phyloP scores from a whole-genome alignment of 2,797 vertebrate species.

The Botia kubotai region DNA sequence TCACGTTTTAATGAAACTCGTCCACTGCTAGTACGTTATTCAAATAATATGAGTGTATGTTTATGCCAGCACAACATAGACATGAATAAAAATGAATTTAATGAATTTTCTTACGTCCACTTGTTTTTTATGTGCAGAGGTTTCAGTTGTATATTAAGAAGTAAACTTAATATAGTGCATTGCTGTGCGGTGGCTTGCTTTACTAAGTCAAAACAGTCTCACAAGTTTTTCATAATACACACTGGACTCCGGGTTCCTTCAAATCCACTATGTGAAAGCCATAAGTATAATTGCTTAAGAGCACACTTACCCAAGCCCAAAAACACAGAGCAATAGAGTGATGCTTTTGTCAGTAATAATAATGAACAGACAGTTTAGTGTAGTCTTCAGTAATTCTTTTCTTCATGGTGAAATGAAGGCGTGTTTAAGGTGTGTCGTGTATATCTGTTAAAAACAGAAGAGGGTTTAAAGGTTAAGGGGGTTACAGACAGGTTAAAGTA shows the following conservation, averaged over 20 bases:
- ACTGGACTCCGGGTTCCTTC: no score
- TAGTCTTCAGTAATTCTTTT: not conserved
- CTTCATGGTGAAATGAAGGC: not conserved
- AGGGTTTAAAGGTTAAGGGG: not conserved
- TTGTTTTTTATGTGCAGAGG: not conserved
- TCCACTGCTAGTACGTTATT: constrained; percentile 16
- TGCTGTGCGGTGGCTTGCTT: no score
- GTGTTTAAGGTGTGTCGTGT: not conserved
- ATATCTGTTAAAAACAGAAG: not conserved
- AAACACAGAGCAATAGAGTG: not conserved
- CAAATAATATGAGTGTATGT: not conserved
- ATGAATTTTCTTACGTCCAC: not conserved
- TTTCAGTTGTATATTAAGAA: no score
- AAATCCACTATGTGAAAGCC: no score
- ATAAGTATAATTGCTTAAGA: no score
- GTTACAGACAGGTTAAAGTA: not conserved
- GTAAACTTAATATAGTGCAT: no score
- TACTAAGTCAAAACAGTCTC: no score
- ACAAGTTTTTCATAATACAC: no score
- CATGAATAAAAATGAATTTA: constrained; percentile 20
- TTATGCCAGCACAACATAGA: not conserved
- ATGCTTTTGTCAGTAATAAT: not conserved
- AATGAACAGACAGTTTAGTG: not conserved
- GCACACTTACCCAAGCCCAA: no score
- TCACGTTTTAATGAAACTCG: constrained; percentile 2